Evolutionary conservation across 2,797 vertebrate genomes (phyloP).

Genomic region (Sebastolobus alascanus): DNA sequence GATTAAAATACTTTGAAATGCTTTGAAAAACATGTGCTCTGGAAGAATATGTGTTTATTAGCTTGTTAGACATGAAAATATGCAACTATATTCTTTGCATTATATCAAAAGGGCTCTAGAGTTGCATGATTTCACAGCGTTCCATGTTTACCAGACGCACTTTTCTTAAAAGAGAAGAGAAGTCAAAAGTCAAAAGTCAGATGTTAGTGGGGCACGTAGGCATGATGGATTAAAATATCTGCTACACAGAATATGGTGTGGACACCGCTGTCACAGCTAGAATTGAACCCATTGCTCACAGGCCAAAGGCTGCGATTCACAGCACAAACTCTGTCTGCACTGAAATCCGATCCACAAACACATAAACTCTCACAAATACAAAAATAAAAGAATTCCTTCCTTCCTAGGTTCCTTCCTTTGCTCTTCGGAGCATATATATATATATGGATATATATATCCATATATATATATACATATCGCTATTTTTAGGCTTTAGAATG

Average conservation of each 20-base stretch:
- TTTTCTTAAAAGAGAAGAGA: slow-evolving; percentile 22
- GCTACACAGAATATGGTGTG: slow-evolving; percentile 60
- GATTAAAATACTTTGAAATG: slow-evolving; percentile 13
- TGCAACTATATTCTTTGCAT: background rate
- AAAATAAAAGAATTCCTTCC: background rate
- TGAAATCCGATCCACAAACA: slow-evolving; percentile 42
- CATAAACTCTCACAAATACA: slow-evolving; percentile 6
- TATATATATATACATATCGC: too few species aligned
- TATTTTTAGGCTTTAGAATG: too few species aligned
- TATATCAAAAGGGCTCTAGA: background rate
- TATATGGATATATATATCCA: background rate
- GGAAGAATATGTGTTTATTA: slow-evolving; percentile 5
- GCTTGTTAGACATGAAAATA: slow-evolving; percentile 8
- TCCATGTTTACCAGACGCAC: slow-evolving; percentile 7
- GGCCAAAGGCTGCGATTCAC: slow-evolving; percentile 58
- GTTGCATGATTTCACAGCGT: slow-evolving; percentile 8
- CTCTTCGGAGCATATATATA: background rate
- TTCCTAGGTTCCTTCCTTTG: background rate
- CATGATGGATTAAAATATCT: slow-evolving; percentile 80
- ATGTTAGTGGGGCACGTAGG: slow-evolving; percentile 21
- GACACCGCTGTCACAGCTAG: slow-evolving; percentile 69
- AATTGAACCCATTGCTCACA: slow-evolving; percentile 80
- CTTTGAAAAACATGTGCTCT: background rate
- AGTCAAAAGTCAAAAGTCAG: slow-evolving; percentile 20
- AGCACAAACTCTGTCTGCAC: slow-evolving; percentile 46